Conservation (phyloP, 2,888 invertebrate species). For the Cataglyphis altisquamis region DNA sequence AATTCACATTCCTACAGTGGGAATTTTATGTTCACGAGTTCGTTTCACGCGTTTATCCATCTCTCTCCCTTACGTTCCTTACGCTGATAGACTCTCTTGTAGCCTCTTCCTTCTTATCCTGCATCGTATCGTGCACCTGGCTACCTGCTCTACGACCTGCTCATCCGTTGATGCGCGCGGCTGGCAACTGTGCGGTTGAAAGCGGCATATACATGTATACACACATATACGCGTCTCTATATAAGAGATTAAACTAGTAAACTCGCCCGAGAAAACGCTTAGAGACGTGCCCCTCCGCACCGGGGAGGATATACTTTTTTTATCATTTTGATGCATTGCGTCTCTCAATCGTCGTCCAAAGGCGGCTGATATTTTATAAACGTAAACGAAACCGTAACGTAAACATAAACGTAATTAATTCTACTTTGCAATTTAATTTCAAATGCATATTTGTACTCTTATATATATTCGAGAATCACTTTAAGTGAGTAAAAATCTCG, state of each 20-base stretch:
- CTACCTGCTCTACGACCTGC: conserved; percentile 78
- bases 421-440: neutral
- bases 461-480: neutral
- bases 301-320: conserved; percentile 32
- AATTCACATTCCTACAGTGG: conserved; percentile 48
- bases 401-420: conserved; percentile 5
- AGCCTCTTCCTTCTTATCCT: conserved; percentile 67
- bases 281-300: conserved; percentile 37
- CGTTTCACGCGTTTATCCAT: conserved; percentile 59
- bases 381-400: neutral
- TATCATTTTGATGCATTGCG: neutral
- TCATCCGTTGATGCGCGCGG: conserved; percentile 65
- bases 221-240: conserved; percentile 45
- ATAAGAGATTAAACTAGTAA: conserved; percentile 61
- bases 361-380: neutral
- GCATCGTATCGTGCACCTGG: conserved; percentile 78
- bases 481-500: neutral
- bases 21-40: conserved; percentile 65
- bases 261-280: conserved; percentile 58
- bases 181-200: conserved; percentile 67
- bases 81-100: conserved; percentile 39
- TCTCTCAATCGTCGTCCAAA: neutral
- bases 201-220: conserved; percentile 44
- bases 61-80: conserved; percentile 43
- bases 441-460: too few relatives aligned